Evolutionary conservation across 2,797 vertebrate genomes (phyloP), one percentile per base, ranked within the genome.

Genomic region (Gobionotothen gibberifrons): DNA sequence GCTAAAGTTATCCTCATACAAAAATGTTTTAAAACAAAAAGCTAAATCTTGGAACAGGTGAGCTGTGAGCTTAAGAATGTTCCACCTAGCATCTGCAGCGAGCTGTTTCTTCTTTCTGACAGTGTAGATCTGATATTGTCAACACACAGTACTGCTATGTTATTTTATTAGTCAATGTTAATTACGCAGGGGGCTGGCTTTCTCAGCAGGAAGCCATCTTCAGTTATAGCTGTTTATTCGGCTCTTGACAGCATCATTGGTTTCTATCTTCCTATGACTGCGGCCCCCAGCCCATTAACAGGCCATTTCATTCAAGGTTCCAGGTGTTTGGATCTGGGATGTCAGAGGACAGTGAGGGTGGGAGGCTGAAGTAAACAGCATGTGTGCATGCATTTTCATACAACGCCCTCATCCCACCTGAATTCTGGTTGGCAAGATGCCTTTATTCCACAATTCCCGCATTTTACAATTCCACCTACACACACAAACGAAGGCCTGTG

Each of bases 311-410:
- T 70, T 79, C 46, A 62, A 59, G 59, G 58, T 78, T 85, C 70
- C 88, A 90, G 87, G 85, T 94, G 90, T 91, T 91, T 80, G 74
- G 71, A 87, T 85, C 89, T 91, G 85, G 84, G 85, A 86, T 89
- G 91, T 85, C 85, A 87, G 85, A 76, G 72, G 47, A 83, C 55
- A 71, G 62, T 67, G 78, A 72, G 78, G 89, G 89, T 93, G 86
- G 89, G 91, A 90, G 82, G 85, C 79, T 86, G 83, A 68, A 92
- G 90, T 89, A 91, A 93, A 91, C 92, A 94, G 90, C 92, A 93
- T 93, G 93, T 93, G 91, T 90, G 84, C 81, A 83, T 87, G 76
- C 78, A 85, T 91, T 90, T 91, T 86, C 70, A 90, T 89, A 67
- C 62, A 79, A 82, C 46, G 67, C 84, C 84, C 81, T 84, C 78